Conservation (phyloP, 2,797 vertebrate genomes). For the Betta splendens region DNA sequence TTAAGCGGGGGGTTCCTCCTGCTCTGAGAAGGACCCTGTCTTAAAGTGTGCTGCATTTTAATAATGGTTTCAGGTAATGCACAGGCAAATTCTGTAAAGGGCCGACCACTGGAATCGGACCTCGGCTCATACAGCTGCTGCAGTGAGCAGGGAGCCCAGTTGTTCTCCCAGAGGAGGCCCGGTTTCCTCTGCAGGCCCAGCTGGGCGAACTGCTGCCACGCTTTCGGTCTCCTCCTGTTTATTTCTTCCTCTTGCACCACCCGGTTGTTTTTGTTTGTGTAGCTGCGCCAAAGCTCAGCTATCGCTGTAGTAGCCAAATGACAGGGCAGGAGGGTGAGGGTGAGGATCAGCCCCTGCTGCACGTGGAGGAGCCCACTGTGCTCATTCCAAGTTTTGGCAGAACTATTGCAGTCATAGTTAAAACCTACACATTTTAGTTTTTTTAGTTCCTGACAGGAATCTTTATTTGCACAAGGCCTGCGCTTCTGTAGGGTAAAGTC, state of each 20-base stretch:
- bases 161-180: constrained; percentile 36
- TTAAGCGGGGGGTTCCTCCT: constrained; percentile 40
- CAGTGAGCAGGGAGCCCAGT: constrained; percentile 47
- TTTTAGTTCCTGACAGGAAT: too few species aligned
- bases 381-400: too few species aligned
- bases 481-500: too few species aligned
- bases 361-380: constrained; percentile 5
- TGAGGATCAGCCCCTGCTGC: constrained; percentile 18
- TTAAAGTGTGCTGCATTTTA: constrained; percentile 10
- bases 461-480: too few species aligned
- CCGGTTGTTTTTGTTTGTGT: constrained; percentile 5
- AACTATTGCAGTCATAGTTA: too few species aligned
- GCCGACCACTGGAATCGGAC: constrained; percentile 13
- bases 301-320: constrained; percentile 38
- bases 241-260: not conserved
- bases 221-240: not conserved
- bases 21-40: constrained; percentile 35
- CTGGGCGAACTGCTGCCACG: constrained; percentile 25
- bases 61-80: not conserved
- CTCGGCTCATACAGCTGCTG: constrained; percentile 32
- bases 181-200: constrained; percentile 46
- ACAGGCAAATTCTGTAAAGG: constrained; percentile 15
- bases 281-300: too few species aligned
- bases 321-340: constrained; percentile 30
- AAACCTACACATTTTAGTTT: too few species aligned